Evolutionary conservation across 2,888 invertebrate species (phyloP), one percentile per base, ranked within the genome.

Genomic region (Lycophotia porphyrea): DNA sequence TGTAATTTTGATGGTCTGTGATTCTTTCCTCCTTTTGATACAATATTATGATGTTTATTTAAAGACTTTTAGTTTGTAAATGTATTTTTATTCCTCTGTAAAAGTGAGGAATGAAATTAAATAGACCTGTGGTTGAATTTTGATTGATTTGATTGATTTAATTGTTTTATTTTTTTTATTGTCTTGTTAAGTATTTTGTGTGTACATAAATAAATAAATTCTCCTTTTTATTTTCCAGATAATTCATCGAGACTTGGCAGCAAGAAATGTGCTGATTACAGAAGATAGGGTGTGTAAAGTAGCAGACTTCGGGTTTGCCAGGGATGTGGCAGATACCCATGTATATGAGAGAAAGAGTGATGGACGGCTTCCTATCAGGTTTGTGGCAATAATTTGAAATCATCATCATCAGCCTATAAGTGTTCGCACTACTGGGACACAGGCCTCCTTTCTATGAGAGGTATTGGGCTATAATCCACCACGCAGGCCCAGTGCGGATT

Each of bases 231-330:
- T 71, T 61, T 95, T 93, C 0, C 92, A 98, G 98, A 98, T 98
- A 85, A 98, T 99, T 82, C 99, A 99, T 90, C 96, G 99, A 67
- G 99, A 99, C 93, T 95, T 99, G 77, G 99, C 99, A 0, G 99
- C 99, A 0, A 97, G 99, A 55, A 99, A 99, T 91, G 97, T 99
- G 64, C 96, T 99, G 15, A 98, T 99, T 73, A 98, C 98, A 1
- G 98, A 99, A 70, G 98, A 98, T 88, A 97, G 98, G 82, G 98
- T 98, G 4, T 99, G 99, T 93, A 99, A 99, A 96, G 98, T 99
- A 1, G 99, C 99, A 0, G 99, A 99, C 93, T 99, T 99, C 92
- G 99, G 99, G 0, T 98, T 99, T 88, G 99, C 99, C 0, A 97
- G 99, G 68, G 99, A 99, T 93, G 98, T 99, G 0, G 98, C 98